A percentile compares a stretch with the other conserved stretches of the same genome.
Evolutionary conservation across 2,888 invertebrate species (phyloP).

Genomic region (Nemurella pictetii): DNA sequence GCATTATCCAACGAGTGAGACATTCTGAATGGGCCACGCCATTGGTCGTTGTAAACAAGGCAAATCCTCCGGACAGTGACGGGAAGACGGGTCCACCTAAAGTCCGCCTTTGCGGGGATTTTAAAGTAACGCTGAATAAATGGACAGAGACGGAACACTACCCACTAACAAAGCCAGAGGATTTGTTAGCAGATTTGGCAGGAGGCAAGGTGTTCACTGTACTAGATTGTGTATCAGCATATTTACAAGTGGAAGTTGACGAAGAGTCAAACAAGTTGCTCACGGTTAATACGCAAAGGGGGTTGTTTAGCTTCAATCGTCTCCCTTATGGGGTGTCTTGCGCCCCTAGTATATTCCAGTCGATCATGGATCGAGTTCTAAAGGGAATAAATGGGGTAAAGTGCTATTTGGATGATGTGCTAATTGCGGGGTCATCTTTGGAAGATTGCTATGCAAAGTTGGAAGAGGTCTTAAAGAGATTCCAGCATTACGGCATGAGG

Average conservation of each 20-base stretch:
- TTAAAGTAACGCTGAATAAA: conserved; percentile 45
- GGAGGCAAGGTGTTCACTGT: conserved; percentile 41
- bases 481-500: not conserved
- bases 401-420: conserved; percentile 22
- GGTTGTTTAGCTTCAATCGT: conserved; percentile 44
- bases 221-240: conserved; percentile 42
- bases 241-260: conserved; percentile 39
- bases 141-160: conserved; percentile 44
- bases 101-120: too few relatives aligned
- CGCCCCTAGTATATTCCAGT: conserved; percentile 46
- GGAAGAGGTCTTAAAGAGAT: not conserved
- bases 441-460: not conserved
- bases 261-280: conserved; percentile 42
- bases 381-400: conserved; percentile 41
- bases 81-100: too few relatives aligned
- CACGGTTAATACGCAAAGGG: conserved; percentile 45
- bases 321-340: too few relatives aligned
- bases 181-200: conserved; percentile 41
- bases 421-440: not conserved
- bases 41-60: conserved; percentile 47
- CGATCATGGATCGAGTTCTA: too few relatives aligned
- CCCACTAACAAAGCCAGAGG: conserved; percentile 43
- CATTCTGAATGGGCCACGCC: too few relatives aligned
- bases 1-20: too few relatives aligned
- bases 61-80: too few relatives aligned